Base-by-base conservation (phyloP, 2,888 invertebrate species). In the Craniophora ligustri region DNA sequence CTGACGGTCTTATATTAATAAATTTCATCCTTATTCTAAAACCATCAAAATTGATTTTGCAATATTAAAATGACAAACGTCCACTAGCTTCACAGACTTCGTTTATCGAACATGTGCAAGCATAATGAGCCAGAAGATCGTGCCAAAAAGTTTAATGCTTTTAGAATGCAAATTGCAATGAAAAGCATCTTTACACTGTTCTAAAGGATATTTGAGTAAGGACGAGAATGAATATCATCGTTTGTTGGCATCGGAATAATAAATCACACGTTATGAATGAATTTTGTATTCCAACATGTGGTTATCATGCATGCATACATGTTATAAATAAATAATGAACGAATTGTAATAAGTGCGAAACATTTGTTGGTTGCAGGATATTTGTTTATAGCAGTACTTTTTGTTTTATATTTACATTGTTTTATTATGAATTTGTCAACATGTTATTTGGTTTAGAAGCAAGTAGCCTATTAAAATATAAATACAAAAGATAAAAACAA, bases 91-190 rank as follows among this genome's bases (percentile, higher is more conserved):
- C n/a, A 7, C 44, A 13, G 34, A 38, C 19, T 50, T 7, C 30
- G 21, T 42, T 51, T 44, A 36, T 32, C 35, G 40, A 66, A 35
- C 60, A 66, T 63, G 39, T 35, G 32, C 67, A 40, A 40, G 13
- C 11, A 26, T 36, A 44, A 47, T 47, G 16, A 53, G 40, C 35
- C 10, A 42, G 18, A 44, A 6, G 19, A 30, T 40, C 13, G n/a
- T 36, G 40, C 23, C 36, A 63, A 66, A 59, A 46, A 36, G 35
- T 38, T 35, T 34, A 53, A 49, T 32, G 36, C 39, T 44, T 54
- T 42, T 46, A 51, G 21, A 57, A 70, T 71, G 51, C 35, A 72
- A 64, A 70, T 70, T 60, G 10, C 40, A 44, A 36, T 38, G 57
- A 36, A 49, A 49, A 61, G 50, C 56, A 41, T 47, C 60, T 50